Conservation (phyloP, 2,113 vertebrate species). For the Procapra przewalskii region DNA sequence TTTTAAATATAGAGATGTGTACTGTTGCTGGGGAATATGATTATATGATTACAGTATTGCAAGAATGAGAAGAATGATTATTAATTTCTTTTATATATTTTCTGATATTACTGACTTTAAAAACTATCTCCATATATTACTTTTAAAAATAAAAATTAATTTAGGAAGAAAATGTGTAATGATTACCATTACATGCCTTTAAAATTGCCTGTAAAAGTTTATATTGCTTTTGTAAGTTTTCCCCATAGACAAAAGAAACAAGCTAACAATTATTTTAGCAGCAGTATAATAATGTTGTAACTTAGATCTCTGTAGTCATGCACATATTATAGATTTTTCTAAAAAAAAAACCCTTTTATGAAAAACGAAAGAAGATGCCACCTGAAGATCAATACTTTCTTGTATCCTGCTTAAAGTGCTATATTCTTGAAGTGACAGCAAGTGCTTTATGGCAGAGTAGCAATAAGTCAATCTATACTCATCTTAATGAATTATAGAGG, state of each 20-base stretch:
- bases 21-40: background rate
- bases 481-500: slow-evolving; percentile 63
- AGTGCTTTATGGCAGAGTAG: slow-evolving; percentile 24
- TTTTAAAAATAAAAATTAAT: slow-evolving; percentile 22
- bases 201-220: background rate
- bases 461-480: slow-evolving; percentile 52
- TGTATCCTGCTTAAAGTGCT: slow-evolving; percentile 45
- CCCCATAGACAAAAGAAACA: background rate
- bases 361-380: slow-evolving; percentile 44
- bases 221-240: background rate
- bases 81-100: background rate
- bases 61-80: background rate
- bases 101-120: background rate
- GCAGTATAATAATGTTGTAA: background rate
- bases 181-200: background rate
- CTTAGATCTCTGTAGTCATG: background rate
- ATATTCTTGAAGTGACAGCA: background rate
- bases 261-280: slow-evolving; percentile 18
- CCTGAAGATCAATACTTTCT: slow-evolving; percentile 44
- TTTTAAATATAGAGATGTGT: background rate
- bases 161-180: slow-evolving; percentile 6
- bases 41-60: no score
- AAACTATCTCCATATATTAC: background rate
- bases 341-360: slow-evolving; percentile 1
- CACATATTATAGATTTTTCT: slow-evolving; percentile 24